A percentile compares a stretch with the other conserved stretches of the same genome.
Conservation (phyloP, 2,888 invertebrate genomes). For the Ophioninae sp. region DNA sequence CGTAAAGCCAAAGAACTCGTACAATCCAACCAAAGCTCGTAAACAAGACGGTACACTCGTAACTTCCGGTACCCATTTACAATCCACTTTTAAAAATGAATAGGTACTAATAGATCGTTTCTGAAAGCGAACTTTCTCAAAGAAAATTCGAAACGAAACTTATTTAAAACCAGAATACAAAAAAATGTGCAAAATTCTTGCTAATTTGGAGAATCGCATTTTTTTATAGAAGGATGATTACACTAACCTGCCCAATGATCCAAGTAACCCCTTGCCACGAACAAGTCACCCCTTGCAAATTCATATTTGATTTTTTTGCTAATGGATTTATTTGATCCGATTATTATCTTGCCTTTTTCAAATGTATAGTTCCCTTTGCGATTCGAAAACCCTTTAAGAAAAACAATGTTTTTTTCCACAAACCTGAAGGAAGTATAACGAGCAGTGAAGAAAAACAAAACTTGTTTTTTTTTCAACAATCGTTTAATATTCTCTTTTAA, state of each 20-base stretch:
- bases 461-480: background rate
- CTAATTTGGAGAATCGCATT: no score
- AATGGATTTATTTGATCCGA: background rate
- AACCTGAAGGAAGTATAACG: background rate
- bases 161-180: no score
- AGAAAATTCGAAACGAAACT: background rate
- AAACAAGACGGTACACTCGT: slow-evolving; percentile 10
- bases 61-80: background rate
- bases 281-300: background rate
- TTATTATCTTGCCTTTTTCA: background rate
- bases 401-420: background rate
- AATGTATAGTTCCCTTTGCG: background rate
- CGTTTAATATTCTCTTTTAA: background rate
- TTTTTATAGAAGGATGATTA: no score
- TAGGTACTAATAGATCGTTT: background rate
- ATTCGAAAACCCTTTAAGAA: background rate
- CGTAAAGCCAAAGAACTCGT: background rate
- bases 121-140: background rate
- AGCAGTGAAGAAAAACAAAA: background rate
- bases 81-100: background rate
- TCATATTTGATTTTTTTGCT: background rate
- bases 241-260: no score
- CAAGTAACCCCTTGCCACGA: background rate
- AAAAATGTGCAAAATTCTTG: no score
- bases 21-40: slow-evolving; percentile 22